Evolutionary conservation across 2,797 vertebrate species (phyloP).

Genomic region (Oryzias sinensis): DNA sequence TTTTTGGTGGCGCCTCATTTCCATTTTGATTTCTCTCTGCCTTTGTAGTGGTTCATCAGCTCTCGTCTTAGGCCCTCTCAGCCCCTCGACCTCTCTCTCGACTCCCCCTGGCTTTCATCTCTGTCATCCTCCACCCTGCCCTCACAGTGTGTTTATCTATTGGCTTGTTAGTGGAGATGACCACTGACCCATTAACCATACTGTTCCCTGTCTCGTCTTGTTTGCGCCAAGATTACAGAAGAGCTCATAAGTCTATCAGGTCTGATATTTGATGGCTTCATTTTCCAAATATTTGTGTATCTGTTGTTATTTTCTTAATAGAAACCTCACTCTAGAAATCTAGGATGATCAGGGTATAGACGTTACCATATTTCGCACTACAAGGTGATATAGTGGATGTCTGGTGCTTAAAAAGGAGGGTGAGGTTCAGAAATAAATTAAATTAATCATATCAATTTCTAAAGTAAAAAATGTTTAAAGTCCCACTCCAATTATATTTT

Average conservation of each 20-base stretch:
- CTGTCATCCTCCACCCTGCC: constrained; percentile 47
- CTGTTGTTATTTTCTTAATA: constrained; percentile 8
- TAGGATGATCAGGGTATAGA: constrained; percentile 18
- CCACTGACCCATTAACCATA: constrained; percentile 55
- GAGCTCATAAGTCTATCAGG: constrained; percentile 27
- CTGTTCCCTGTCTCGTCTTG: constrained; percentile 32
- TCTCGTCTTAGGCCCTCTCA: constrained; percentile 42
- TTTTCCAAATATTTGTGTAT: constrained; percentile 18
- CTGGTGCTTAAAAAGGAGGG: not conserved
- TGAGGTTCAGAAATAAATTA: constrained; percentile 9
- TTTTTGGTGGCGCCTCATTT: constrained; percentile 69
- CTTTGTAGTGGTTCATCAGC: constrained; percentile 71
- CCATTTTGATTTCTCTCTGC: constrained; percentile 75
- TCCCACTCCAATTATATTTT: too few species aligned
- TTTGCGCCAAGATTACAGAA: constrained; percentile 48
- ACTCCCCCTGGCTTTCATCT: constrained; percentile 63
- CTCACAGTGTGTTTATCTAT: constrained; percentile 59
- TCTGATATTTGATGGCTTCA: constrained; percentile 18
- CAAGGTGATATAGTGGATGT: constrained; percentile 3
- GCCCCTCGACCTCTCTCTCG: constrained; percentile 49
- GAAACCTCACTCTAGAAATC: constrained; percentile 3
- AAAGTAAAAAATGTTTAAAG: too few species aligned
- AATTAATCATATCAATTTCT: not conserved
- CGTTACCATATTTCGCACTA: constrained; percentile 19
- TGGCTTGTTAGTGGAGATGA: constrained; percentile 53